phyloP scores from a whole-genome alignment of 1,140 invertebrate species.

The Hetaerina americana region DNA sequence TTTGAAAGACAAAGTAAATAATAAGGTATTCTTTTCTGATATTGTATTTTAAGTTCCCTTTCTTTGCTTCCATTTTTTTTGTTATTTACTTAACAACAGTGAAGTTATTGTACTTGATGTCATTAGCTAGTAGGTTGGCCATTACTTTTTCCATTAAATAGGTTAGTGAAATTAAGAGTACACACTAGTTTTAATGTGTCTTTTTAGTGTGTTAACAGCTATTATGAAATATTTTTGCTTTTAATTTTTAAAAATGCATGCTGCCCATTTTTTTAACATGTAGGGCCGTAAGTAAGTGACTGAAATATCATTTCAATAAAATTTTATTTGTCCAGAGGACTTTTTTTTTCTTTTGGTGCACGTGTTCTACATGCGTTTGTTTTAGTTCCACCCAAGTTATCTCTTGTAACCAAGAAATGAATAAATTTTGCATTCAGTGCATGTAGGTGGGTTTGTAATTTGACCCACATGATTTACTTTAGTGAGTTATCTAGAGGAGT shows the following conservation, averaged over 20 bases:
- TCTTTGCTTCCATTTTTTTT: not conserved
- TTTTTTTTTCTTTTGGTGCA: not conserved
- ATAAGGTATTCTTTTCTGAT: not conserved
- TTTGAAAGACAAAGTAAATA: not conserved
- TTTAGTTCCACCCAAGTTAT: not conserved
- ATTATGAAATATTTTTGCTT: not conserved
- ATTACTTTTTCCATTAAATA: not conserved
- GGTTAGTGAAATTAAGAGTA: not conserved
- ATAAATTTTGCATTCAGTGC: not conserved
- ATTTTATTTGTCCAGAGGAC: not conserved
- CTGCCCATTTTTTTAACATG: not conserved
- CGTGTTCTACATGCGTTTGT: not conserved
- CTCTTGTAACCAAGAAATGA: not conserved
- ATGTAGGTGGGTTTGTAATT: too few relatives aligned
- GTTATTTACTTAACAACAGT: not conserved
- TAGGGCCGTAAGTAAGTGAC: not conserved
- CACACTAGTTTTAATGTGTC: not conserved
- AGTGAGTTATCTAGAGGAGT: too few relatives aligned
- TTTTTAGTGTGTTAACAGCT: not conserved
- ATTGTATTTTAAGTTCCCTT: not conserved
- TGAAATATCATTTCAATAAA: not conserved
- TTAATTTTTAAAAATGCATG: not conserved
- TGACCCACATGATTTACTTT: too few relatives aligned
- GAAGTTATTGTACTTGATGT: not conserved
- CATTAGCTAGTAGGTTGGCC: not conserved